Evolutionary conservation across 2,113 vertebrate species (phyloP).

Genomic region (Channa argus): DNA sequence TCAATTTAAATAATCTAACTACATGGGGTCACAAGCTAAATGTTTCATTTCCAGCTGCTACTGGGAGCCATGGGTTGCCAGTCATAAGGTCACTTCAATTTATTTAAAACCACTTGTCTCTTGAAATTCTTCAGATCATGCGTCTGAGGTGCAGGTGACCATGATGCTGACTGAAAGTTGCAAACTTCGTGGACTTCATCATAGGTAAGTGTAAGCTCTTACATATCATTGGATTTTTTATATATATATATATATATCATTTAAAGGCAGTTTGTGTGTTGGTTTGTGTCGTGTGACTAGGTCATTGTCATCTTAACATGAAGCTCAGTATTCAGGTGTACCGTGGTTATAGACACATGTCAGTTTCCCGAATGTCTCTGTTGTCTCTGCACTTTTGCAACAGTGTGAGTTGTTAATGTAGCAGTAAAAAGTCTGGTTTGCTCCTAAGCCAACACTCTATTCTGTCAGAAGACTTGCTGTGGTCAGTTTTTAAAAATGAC

Average conservation of each 20-base stretch:
- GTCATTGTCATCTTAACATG: too few relatives aligned
- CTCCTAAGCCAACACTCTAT: background rate
- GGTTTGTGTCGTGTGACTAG: background rate
- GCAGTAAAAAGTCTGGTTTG: background rate
- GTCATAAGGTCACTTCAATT: background rate
- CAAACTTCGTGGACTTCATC: constrained; percentile 97
- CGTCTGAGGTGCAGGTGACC: constrained; percentile 97
- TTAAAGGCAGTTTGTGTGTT: background rate
- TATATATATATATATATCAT: too few relatives aligned
- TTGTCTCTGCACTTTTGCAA: background rate
- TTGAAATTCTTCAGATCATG: constrained; percentile 87
- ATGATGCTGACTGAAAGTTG: constrained; percentile 99
- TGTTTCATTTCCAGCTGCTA: background rate
- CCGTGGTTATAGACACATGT: background rate
- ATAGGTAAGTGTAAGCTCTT: constrained; percentile 85
- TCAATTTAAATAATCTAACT: constrained; percentile 4
- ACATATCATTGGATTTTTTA: background rate
- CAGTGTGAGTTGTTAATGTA: background rate
- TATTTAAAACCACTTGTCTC: background rate
- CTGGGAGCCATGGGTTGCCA: background rate
- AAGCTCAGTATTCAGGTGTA: too few relatives aligned
- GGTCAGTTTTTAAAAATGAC: background rate
- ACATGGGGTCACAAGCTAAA: background rate
- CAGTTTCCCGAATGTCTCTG: background rate
- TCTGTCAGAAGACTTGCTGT: constrained; percentile 13